Conservation (phyloP, 1,140 invertebrate species). For the Rhagoletis pomonella region DNA sequence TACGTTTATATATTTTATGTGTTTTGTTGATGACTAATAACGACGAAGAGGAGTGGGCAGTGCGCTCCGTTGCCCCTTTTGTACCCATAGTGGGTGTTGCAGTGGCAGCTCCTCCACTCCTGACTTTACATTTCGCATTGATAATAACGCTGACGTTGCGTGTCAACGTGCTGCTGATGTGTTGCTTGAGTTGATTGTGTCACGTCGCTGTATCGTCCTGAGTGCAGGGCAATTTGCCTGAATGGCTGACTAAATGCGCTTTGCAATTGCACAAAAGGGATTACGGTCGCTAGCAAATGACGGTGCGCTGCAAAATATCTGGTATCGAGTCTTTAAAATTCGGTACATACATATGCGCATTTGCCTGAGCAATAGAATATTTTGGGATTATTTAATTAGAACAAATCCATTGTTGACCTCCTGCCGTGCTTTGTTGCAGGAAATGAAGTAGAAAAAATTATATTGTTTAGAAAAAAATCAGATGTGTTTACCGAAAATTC, state of each 20-base stretch:
- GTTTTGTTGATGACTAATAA: conserved; percentile 43
- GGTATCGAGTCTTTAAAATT: not conserved
- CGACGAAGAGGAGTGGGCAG: not conserved
- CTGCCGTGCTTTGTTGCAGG: no score
- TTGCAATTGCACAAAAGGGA: conserved; percentile 9
- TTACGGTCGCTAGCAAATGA: not conserved
- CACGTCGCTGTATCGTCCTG: conserved; percentile 13
- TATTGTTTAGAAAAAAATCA: no score
- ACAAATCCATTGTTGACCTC: not conserved
- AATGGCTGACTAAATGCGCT: conserved; percentile 28
- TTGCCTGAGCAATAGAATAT: not conserved
- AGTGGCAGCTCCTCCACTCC: not conserved
- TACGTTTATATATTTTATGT: not conserved
- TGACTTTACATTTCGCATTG: conserved; percentile 19
- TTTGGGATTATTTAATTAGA: not conserved
- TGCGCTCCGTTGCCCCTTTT: not conserved
- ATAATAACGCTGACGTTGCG: conserved; percentile 31
- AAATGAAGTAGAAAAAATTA: no score
- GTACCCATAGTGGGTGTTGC: not conserved
- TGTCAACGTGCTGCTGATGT: not conserved
- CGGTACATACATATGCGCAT: not conserved
- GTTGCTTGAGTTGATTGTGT: conserved; percentile 25
- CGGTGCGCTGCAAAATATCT: not conserved
- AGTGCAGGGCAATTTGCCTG: conserved; percentile 19
- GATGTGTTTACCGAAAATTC: no score